These are phyloP conservation scores for Phrynocephalus forsythii DNA, from an alignment of 2,797 vertebrate species.

Conservation along the genomic window DNA sequence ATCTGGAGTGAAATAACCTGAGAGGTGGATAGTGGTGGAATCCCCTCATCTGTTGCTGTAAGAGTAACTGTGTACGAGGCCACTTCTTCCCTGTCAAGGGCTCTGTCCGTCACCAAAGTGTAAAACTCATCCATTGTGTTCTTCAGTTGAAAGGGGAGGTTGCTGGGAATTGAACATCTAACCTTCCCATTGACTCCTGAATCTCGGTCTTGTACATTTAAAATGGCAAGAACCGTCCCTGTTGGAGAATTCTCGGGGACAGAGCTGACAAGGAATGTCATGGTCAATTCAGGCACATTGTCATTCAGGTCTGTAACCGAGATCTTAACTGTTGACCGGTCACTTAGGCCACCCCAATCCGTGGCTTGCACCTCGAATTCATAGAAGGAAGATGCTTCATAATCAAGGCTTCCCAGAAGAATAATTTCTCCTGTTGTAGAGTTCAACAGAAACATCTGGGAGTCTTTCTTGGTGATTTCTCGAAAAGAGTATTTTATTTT, in stretches of 20 bases:
- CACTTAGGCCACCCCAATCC: constrained; percentile 61
- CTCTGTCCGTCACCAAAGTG: constrained; percentile 9
- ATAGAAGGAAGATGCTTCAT: constrained; percentile 53
- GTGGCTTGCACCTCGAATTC: constrained; percentile 69
- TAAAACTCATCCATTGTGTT: constrained; percentile 21
- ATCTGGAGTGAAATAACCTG: constrained; percentile 7
- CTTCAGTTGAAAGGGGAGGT: constrained; percentile 25
- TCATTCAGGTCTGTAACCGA: constrained; percentile 34
- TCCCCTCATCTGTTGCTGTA: constrained; percentile 8
- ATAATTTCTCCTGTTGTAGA: constrained; percentile 45
- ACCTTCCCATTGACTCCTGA: constrained; percentile 15
- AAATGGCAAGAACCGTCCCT: constrained; percentile 23
- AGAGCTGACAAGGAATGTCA: background rate
- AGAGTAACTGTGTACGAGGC: background rate
- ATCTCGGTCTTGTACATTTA: constrained; percentile 32
- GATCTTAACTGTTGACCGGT: constrained; percentile 47
- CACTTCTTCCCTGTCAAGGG: constrained; percentile 24
- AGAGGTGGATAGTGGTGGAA: constrained; percentile 11
- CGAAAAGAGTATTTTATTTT: constrained; percentile 58
- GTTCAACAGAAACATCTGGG: constrained; percentile 44
- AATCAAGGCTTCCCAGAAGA: constrained; percentile 59
- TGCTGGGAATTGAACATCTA: constrained; percentile 10
- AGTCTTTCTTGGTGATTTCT: constrained; percentile 37
- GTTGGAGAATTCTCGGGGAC: constrained; percentile 13
- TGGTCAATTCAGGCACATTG: constrained; percentile 21